Conservation (phyloP, 2,888 invertebrate genomes). For the Sycophila texana region DNA sequence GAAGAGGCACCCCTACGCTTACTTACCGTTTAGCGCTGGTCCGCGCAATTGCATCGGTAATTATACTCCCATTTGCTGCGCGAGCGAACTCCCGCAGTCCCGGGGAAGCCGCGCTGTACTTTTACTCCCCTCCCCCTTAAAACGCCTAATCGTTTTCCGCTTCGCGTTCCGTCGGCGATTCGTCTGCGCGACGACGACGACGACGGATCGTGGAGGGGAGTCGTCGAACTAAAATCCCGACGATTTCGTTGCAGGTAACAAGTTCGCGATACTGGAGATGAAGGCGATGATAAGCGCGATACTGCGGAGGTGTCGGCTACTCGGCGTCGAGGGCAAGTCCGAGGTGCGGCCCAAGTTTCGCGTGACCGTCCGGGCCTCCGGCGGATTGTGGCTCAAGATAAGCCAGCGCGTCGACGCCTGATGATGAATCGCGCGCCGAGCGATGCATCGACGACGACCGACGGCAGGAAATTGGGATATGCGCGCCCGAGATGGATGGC, state of each 20-base stretch:
- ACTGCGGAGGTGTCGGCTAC: constrained; percentile 77
- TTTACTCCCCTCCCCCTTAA: too few species aligned
- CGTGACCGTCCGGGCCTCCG: constrained; percentile 78
- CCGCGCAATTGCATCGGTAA: constrained; percentile 78
- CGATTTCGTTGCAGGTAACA: constrained; percentile 77
- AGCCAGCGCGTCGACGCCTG: constrained; percentile 65
- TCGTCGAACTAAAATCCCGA: neutral
- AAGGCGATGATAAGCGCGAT: constrained; percentile 79
- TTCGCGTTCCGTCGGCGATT: neutral
- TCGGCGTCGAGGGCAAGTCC: constrained; percentile 76
- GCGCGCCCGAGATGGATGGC: too few species aligned
- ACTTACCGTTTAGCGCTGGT: constrained; percentile 80
- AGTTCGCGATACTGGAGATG: constrained; percentile 82
- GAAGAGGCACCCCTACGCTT: constrained; percentile 78
- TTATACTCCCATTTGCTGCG: constrained; percentile 24
- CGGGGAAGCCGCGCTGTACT: neutral
- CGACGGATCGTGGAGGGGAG: neutral
- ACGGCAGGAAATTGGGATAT: neutral
- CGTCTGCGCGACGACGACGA: neutral
- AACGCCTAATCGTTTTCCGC: too few species aligned
- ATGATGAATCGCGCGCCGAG: constrained; percentile 12
- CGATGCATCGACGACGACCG: too few species aligned
- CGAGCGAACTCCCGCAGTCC: neutral
- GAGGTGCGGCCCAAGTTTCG: constrained; percentile 77
- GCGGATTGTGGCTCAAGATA: constrained; percentile 79